Conservation (phyloP, 2,888 invertebrate genomes). For the Caenorhabditis macrosperma region DNA sequence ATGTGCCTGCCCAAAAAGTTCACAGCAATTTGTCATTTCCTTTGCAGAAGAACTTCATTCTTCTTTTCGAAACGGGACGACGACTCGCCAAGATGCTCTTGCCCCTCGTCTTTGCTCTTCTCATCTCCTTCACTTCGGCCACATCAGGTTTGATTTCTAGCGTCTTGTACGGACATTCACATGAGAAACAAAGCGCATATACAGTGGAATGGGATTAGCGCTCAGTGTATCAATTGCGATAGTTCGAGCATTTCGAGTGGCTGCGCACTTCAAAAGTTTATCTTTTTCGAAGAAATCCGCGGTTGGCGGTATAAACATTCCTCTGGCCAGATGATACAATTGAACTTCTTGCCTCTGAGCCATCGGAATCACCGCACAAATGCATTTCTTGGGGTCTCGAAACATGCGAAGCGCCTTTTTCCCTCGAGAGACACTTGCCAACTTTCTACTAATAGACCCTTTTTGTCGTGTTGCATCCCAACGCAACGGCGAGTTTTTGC, state of each 20-base stretch:
- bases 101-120: slow-evolving; percentile 8
- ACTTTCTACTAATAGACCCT: slow-evolving; percentile 61
- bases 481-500: not conserved
- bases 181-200: not conserved
- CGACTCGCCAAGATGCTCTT: slow-evolving; percentile 37
- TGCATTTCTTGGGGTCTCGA: slow-evolving; percentile 37
- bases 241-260: slow-evolving; percentile 57
- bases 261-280: slow-evolving; percentile 55
- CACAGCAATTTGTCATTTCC: slow-evolving; percentile 44
- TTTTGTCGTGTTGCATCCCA: slow-evolving; percentile 55
- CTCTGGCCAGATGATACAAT: slow-evolving; percentile 41
- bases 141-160: slow-evolving; percentile 26
- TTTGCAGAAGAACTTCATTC: slow-evolving; percentile 58
- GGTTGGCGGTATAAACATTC: slow-evolving; percentile 47
- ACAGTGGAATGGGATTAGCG: slow-evolving; percentile 26
- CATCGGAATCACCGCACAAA: slow-evolving; percentile 44
- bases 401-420: slow-evolving; percentile 40
- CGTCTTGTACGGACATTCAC: not conserved
- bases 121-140: not conserved
- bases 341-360: slow-evolving; percentile 2
- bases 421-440: slow-evolving; percentile 62
- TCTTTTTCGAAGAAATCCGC: slow-evolving; percentile 49
- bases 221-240: slow-evolving; percentile 52
- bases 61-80: slow-evolving; percentile 52
- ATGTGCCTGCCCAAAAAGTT: slow-evolving; percentile 37